A percentile compares a stretch with the other conserved stretches of the same genome.
phyloP scores from a whole-genome alignment of 2,113 vertebrate species.

The Ramphastos sulfuratus region DNA sequence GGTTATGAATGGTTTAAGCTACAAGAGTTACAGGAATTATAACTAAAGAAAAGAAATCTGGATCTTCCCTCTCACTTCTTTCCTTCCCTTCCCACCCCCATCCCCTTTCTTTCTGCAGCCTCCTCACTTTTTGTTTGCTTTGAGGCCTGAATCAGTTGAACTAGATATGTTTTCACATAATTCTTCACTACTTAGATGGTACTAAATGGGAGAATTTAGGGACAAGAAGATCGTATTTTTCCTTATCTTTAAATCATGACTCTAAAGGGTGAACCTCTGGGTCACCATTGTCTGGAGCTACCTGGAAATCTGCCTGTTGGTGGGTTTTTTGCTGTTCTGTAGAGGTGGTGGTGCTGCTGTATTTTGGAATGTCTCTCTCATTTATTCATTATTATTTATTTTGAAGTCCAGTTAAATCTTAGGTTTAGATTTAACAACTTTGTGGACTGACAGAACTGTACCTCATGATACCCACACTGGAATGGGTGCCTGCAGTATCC shows the following conservation, averaged over 20 bases:
- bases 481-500: neutral
- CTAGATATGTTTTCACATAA: neutral
- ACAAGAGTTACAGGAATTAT: neutral
- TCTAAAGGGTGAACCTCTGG: neutral
- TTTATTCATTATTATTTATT: neutral
- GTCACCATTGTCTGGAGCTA: neutral
- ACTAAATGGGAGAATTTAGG: neutral
- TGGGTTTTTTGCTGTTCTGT: neutral
- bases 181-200: neutral
- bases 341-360: accelerated
- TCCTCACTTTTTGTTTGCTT: neutral
- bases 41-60: neutral
- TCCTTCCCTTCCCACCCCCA: neutral
- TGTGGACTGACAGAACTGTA: neutral
- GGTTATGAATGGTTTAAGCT: neutral
- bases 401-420: neutral
- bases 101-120: neutral
- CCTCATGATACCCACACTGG: neutral
- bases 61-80: neutral
- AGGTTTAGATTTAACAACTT: neutral
- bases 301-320: neutral
- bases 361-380: neutral
- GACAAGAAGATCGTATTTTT: neutral
- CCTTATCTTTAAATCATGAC: neutral
- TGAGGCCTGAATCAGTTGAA: neutral